Percentiles rank a stretch among this genome's conserved stretches.
Evolutionary conservation across 2,113 vertebrate species (phyloP).

Genomic region (Cettia cetti): DNA sequence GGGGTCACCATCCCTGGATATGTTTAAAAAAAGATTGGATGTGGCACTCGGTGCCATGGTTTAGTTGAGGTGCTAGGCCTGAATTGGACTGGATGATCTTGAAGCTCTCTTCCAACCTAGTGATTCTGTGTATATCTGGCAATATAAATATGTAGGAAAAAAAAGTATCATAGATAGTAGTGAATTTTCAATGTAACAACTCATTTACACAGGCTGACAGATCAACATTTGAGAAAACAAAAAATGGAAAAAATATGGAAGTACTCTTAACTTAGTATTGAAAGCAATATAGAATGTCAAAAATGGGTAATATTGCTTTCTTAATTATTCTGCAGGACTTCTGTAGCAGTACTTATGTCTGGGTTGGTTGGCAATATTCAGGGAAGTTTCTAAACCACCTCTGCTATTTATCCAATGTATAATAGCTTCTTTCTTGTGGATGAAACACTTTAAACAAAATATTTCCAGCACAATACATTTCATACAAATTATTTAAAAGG

Average conservation of each 20-base stretch:
- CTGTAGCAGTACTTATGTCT: neutral
- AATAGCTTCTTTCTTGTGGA: neutral
- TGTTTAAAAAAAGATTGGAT: neutral
- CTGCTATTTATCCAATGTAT: neutral
- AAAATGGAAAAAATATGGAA: neutral
- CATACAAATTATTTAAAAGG: neutral
- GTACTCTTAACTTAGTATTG: neutral
- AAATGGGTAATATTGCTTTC: neutral
- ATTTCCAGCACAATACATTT: neutral
- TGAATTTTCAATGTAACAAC: neutral
- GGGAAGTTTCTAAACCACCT: neutral
- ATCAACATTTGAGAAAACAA: neutral
- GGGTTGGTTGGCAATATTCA: neutral
- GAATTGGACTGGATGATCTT: neutral
- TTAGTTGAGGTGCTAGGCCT: neutral
- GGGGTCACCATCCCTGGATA: neutral
- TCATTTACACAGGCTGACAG: neutral
- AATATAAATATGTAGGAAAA: neutral
- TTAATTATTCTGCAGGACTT: neutral
- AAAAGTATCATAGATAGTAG: neutral
- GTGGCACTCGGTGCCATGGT: neutral
- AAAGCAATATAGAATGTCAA: neutral
- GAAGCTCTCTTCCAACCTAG: neutral
- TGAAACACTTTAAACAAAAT: neutral
- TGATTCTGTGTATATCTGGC: neutral